phyloP scores from a whole-genome alignment of 2,797 vertebrate species.

The Neosalanx taihuensis region DNA sequence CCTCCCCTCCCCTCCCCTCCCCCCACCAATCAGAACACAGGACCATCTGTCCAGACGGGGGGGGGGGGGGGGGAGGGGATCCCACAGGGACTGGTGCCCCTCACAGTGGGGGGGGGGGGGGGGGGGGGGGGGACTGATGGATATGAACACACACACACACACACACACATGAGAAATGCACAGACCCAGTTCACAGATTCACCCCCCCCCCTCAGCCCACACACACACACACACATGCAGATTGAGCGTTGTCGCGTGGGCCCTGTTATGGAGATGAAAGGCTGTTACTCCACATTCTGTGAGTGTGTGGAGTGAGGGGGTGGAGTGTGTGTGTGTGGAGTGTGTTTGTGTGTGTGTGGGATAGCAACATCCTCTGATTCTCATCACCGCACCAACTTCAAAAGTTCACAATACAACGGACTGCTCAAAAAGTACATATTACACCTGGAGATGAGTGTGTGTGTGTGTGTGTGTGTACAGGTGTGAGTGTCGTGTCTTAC shows the following conservation, averaged over 20 bases:
- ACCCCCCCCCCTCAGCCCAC: not conserved
- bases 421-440: too few relatives aligned
- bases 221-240: not conserved
- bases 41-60: constrained; percentile 56
- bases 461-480: constrained; percentile 5
- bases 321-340: not conserved
- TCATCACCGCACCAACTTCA: too few relatives aligned
- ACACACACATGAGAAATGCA: constrained; percentile 25
- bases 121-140: constrained; percentile 27
- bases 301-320: not conserved
- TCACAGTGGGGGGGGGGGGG: constrained; percentile 21
- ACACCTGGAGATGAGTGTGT: not conserved
- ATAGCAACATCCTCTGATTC: too few relatives aligned
- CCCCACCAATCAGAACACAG: constrained; percentile 40
- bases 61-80: not conserved
- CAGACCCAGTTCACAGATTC: not conserved
- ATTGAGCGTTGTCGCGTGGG: constrained; percentile 10
- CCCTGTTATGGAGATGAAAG: constrained; percentile 31
- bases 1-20: constrained; percentile 25
- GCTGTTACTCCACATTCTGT: not conserved
- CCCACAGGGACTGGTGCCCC: constrained; percentile 34
- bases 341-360: not conserved
- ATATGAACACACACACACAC: constrained; percentile 36
- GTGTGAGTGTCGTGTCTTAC: constrained; percentile 64
- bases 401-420: too few relatives aligned